Base-by-base conservation (phyloP, 35 echinoderm and acorn worm species). In the Apostichopus parvimensis region DNA sequence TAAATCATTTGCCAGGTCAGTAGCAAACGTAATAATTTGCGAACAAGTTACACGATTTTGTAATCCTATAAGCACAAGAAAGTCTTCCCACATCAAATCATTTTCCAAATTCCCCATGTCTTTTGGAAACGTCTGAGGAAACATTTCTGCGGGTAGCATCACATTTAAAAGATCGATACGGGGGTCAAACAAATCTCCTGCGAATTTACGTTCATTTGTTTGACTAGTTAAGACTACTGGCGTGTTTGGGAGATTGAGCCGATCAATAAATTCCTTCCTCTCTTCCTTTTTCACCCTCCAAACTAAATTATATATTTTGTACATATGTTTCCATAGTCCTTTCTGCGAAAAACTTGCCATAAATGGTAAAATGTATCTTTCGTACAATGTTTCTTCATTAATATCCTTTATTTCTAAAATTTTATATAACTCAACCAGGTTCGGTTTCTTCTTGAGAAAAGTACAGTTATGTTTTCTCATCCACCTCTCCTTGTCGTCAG, bases 311-410 rank as follows among this genome's bases (percentile, higher is more conserved):
- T 87, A 83, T 1, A 92, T 17, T 6, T 79, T 90, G n/a, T 64
- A 11, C 57, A 93, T n/a, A 90, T 93, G 92, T 53, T 89, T 56
- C 57, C 80, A 65, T 1, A 80, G 79, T 8, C 91, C 80, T 1
- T 87, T 25, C 9, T 92, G 59, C n/a, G 82, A 78, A 34, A 92
- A 65, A 6, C 7, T 8, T 12, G 18, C 71, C 71, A 75, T 75
- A n/a, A 75, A 54, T 15, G 92, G 87, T 17, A 93, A 73, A 70
- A 93, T 93, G 87, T 77, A 93, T 15, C 82, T 53, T 14, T 17
- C 56, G 23, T 93, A 93, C 53, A 93, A 62, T 5, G 79, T 79
- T 12, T 54, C 56, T 66, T 90, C 87, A 54, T 6, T 55, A 61
- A 78, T 79, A 4, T 68, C 22, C 8, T 64, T 15, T 8, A 93